Evolutionary conservation across 2,797 vertebrate genomes (phyloP), one percentile per base, ranked within the genome.

Genomic region (Girardinus metallicus): DNA sequence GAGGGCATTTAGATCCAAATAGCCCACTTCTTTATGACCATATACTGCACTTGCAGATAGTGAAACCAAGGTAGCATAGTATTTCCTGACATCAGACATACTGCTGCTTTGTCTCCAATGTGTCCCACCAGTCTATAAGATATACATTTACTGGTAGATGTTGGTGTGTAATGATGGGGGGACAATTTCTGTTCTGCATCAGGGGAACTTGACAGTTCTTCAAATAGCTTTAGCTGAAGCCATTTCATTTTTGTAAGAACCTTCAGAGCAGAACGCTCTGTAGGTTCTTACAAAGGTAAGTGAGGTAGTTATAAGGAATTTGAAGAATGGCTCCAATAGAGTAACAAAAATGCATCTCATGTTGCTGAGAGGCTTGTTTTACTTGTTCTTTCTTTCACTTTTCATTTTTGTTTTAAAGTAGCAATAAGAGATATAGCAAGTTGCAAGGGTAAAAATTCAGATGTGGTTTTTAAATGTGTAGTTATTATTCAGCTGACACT

Each of bases 1-100:
- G 84, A 87, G 85, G 83, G 47, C 74, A 64, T 87, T 93, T 89
- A 78, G 80, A 76, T 60, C 70, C 74, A 83, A 89, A 91, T 87
- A 89, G 83, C 64, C 76, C 44, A 74, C 44, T 82, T 84, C 82
- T 88, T 85, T 83, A 79, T 81, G 55, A 60, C 75, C 23, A 13
- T 23, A n/a, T 84, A n/a, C 72, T 80, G 68, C 53, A 49, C 75
- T 87, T 82, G 75, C 75, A 18, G 71, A 74, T 79, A 47, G 49
- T 75, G 74, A 34, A 60, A 64, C 73, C 31, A 60, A 43, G 60
- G 78, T 72, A 83, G 70, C 76, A 75, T 70, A 55, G 71, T 75
- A 77, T 80, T 82, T 18, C 26, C 44, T 79, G 76, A 84, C 55
- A 31, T 80, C 78, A 76, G 46, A 57, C 36, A 13, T 21, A 70